Percentiles rank a stretch among this genome's conserved stretches.
Evolutionary conservation across 2,113 vertebrate genomes (phyloP).

Genomic region (Cyrtonyx montezumae): DNA sequence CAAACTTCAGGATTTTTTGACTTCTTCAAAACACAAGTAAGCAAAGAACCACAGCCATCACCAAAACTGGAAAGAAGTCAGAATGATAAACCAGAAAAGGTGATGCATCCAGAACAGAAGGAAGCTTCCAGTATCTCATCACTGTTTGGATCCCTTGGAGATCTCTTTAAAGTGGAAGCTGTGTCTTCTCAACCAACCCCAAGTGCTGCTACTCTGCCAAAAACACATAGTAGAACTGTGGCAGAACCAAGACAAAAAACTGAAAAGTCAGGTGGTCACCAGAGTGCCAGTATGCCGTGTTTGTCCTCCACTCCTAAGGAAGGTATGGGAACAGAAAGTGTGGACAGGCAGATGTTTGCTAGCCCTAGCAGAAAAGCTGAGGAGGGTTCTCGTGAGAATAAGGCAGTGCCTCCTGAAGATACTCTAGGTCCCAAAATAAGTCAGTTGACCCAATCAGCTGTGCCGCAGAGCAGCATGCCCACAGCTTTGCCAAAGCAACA

Average conservation of each 20-base stretch:
- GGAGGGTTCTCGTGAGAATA: neutral
- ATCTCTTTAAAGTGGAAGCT: constrained; percentile 83
- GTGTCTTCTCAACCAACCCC: constrained; percentile 66
- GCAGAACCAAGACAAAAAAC: neutral
- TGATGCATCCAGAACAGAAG: constrained; percentile 71
- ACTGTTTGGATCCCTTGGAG: constrained; percentile 86
- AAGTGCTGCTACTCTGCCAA: neutral
- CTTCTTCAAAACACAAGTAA: constrained; percentile 86
- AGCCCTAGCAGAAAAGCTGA: neutral
- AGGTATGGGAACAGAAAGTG: constrained; percentile 15
- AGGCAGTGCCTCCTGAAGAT: neutral
- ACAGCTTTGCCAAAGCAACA: neutral
- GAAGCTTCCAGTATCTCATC: constrained; percentile 80
- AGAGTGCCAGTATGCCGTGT: neutral
- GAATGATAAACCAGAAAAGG: constrained; percentile 62
- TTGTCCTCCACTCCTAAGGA: neutral
- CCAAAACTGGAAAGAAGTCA: constrained; percentile 51
- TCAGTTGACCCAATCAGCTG: neutral
- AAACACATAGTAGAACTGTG: neutral
- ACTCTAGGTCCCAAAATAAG: neutral
- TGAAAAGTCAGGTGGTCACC: neutral
- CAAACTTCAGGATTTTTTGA: constrained; percentile 82
- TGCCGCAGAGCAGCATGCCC: neutral
- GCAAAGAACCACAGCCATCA: constrained; percentile 68
- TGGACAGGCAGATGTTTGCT: neutral